These are phyloP conservation scores for Limosa lapponica DNA, from an alignment of 2,797 vertebrate species.

Conservation along the genomic window DNA sequence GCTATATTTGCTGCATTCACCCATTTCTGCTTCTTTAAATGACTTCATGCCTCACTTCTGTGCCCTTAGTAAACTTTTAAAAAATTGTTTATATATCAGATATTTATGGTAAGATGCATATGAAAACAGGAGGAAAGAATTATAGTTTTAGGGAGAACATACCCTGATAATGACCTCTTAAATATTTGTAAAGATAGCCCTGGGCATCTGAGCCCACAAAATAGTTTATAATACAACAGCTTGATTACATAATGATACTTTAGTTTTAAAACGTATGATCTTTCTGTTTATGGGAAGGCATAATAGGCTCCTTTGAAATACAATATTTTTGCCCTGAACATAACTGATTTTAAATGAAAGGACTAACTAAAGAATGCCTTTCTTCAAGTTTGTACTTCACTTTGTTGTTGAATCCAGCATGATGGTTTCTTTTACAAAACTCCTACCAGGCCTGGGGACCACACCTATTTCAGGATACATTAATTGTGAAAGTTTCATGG, in stretches of 20 bases:
- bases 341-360: constrained; percentile 74
- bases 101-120: constrained; percentile 56
- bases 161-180: constrained; percentile 70
- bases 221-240: constrained; percentile 74
- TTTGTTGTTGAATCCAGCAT: constrained; percentile 59
- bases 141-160: constrained; percentile 63
- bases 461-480: constrained; percentile 51
- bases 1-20: not conserved
- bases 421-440: constrained; percentile 53
- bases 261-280: constrained; percentile 69
- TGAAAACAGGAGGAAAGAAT: constrained; percentile 64
- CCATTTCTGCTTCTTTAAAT: not conserved
- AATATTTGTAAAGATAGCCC: constrained; percentile 74
- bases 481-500: not conserved
- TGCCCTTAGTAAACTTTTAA: not conserved
- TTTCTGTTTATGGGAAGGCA: constrained; percentile 73
- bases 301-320: constrained; percentile 72
- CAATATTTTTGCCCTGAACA: constrained; percentile 70
- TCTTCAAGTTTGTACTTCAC: constrained; percentile 54
- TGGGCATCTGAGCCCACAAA: constrained; percentile 71
- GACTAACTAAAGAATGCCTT: constrained; percentile 66
- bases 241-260: constrained; percentile 75
- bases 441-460: constrained; percentile 24
- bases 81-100: constrained; percentile 45
- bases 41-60: not conserved